Base-by-base conservation (phyloP, 2,888 invertebrate species). In the Agriopis marginaria region DNA sequence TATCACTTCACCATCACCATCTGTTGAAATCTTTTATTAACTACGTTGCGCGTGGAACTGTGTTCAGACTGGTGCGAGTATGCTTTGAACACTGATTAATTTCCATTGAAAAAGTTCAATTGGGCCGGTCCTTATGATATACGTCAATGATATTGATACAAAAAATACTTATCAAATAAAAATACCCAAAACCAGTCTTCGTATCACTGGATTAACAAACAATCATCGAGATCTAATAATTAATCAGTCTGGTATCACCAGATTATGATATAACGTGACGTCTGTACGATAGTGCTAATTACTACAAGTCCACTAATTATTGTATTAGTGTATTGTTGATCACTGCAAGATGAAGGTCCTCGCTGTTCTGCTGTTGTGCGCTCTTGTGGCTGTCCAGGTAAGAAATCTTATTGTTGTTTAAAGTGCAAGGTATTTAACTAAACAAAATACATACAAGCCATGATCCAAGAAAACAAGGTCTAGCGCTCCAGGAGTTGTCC, bases 341-440 rank as follows among this genome's bases (percentile, higher is more conserved):
- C 68, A 49, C 80, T 75, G 74, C 76, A 88, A 78, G 56, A 93
- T 93, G 93, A 93, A 92, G 86, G 85, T 82, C 68, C 83, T 91
- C 50, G 87, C 83, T 71, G 71, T 93, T 69, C 75, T 89, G 75
- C 71, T 92, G 44, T 78, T 92, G 82, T 89, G 87, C 77, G 83
- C 84, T n/a, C 80, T 89, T 12, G 91, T 82, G 55, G 87, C 86
- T 50, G 89, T 85, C 2, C 91, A 92, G 89, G 92, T 93, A 79
- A 82, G 78, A 51, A 58, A 17, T 47, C 0, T 42, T n/a, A 5
- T 7, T 51, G 2, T 11, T 3, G 17, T 23, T 23, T 1, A 23
- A 23, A 0, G 17, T 23, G 17, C 17, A 23, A 23, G 1, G 0
- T 23, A 23, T n/a, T n/a, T n/a, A n/a, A n/a, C n/a, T n/a, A n/a